Conservation (phyloP, 2,113 vertebrate species). For the Burhinus bistriatus region DNA sequence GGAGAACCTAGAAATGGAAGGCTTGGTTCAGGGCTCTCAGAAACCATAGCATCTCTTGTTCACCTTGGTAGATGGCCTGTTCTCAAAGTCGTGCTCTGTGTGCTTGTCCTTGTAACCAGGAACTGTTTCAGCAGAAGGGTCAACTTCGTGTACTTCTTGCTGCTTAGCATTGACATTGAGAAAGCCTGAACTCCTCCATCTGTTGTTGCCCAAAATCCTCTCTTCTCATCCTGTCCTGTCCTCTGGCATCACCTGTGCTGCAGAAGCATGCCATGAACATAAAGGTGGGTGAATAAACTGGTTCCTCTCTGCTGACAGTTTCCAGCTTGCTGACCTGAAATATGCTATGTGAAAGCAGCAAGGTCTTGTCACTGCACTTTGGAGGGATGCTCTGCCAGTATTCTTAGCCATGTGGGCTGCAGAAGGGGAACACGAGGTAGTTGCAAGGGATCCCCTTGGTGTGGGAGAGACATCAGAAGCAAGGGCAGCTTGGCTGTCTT, state of each 20-base stretch:
- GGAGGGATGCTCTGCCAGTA: not conserved
- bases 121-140: not conserved
- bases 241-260: not conserved
- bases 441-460: not conserved
- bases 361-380: not conserved
- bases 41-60: not conserved
- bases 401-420: not conserved
- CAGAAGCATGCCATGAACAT: not conserved
- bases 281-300: not conserved
- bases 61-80: not conserved
- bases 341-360: not conserved
- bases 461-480: not conserved
- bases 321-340: not conserved
- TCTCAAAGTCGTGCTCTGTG: not conserved
- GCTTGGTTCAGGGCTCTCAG: not conserved
- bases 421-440: not conserved
- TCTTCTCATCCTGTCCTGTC: not conserved
- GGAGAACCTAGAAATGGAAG: not conserved
- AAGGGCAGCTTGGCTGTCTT: not conserved
- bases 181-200: not conserved
- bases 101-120: not conserved
- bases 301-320: not conserved
- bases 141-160: rapidly evolving
- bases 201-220: not conserved
- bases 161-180: not conserved